These are phyloP conservation scores for Euzophera pinguis DNA, from an alignment of 2,888 invertebrate species.

Conservation along the genomic window DNA sequence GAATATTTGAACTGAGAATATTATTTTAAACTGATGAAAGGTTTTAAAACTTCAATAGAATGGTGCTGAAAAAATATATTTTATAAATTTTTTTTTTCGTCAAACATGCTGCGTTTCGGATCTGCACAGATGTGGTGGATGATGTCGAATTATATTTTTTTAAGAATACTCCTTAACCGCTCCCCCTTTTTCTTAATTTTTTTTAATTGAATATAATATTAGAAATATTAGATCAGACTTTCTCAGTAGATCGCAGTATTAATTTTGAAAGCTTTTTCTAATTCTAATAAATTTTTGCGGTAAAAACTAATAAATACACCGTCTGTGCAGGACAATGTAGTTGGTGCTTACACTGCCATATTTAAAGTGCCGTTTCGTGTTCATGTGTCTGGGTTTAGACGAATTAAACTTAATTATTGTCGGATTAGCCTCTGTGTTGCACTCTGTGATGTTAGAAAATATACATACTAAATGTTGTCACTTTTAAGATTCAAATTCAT, in stretches of 20 bases:
- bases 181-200: no score
- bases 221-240: no score
- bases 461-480: background rate
- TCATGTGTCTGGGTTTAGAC: constrained; percentile 1
- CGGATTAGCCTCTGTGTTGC: background rate
- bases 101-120: background rate
- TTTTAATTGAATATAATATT: no score
- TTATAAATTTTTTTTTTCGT: background rate
- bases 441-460: constrained; percentile 1
- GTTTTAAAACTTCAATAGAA: no score
- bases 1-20: background rate
- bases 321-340: background rate
- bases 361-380: constrained; percentile 9
- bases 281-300: background rate
- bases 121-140: background rate
- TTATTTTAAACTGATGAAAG: background rate
- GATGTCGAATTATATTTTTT: background rate
- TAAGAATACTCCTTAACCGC: no score
- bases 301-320: background rate
- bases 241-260: no score
- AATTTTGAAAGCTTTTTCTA: no score
- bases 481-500: no score
- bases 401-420: constrained; percentile 1
- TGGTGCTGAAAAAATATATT: background rate
- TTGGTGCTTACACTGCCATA: constrained; percentile 13